These are phyloP conservation scores for Sinocyclocheilus rhinocerous DNA, from an alignment of 2,113 vertebrate genomes.

Conservation along the genomic window DNA sequence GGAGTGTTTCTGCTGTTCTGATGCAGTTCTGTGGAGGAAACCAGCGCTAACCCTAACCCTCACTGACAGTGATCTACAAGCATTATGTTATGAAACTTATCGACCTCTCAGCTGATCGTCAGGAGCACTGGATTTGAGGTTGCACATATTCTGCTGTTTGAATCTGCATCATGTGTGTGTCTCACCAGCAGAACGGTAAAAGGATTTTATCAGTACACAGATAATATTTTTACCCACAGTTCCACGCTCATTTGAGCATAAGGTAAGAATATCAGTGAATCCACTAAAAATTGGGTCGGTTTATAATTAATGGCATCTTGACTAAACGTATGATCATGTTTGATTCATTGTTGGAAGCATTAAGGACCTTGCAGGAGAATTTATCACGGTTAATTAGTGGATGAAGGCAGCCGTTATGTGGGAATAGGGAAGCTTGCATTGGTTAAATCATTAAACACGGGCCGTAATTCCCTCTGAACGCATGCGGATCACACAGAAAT, in stretches of 20 bases:
- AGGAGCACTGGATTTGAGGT: too few species aligned
- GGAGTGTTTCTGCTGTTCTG: too few species aligned
- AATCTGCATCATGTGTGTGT: too few species aligned
- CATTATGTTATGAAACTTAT: too few species aligned
- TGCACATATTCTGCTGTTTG: too few species aligned
- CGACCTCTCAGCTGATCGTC: too few species aligned
- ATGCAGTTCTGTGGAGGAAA: too few species aligned
- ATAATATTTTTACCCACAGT: background rate
- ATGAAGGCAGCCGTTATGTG: conserved; percentile 45
- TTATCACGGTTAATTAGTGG: conserved; percentile 33
- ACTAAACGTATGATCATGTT: background rate
- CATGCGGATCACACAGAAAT: background rate
- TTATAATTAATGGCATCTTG: conserved; percentile 46
- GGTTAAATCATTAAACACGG: conserved; percentile 18
- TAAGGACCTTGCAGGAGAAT: conserved; percentile 22
- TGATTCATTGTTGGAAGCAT: conserved; percentile 19
- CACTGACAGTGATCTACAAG: too few species aligned
- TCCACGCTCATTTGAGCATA: background rate
- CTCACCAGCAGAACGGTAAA: too few species aligned
- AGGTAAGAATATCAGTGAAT: background rate
- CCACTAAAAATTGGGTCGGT: conserved; percentile 53
- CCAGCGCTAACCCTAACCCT: too few species aligned
- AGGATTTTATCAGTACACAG: too few species aligned
- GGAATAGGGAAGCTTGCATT: conserved; percentile 9
- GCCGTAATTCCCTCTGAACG: background rate